phyloP scores from a whole-genome alignment of 2,888 invertebrate genomes.

The Rotaria magnacalcarata region DNA sequence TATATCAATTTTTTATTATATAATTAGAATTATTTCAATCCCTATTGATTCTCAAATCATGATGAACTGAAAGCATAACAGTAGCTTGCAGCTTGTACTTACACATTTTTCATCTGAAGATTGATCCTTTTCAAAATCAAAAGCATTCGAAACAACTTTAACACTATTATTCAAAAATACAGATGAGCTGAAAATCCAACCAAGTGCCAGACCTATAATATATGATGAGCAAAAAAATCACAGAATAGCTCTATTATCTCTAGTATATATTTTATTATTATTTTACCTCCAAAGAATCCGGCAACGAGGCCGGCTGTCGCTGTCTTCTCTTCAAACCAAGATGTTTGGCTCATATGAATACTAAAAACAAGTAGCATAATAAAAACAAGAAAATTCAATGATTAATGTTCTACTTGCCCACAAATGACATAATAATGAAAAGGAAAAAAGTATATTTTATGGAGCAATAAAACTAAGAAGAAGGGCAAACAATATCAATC shows the following conservation, averaged over 20 bases:
- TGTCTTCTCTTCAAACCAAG: not conserved
- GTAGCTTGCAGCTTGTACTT: not conserved
- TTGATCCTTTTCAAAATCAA: slow-evolving; percentile 23
- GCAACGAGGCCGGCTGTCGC: not conserved
- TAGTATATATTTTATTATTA: no score
- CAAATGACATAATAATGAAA: not conserved
- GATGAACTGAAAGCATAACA: no score
- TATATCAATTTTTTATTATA: no score
- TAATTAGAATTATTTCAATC: no score
- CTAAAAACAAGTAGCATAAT: not conserved
- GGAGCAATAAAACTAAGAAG: not conserved
- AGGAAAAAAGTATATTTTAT: not conserved
- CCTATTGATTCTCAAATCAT: no score
- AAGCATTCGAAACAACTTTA: not conserved
- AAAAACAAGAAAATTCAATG: not conserved
- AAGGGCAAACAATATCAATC: not conserved
- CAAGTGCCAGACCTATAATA: not conserved
- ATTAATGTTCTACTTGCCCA: not conserved
- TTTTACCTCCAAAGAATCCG: slow-evolving; percentile 30
- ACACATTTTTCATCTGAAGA: slow-evolving; percentile 3
- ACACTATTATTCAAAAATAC: slow-evolving; percentile 28
- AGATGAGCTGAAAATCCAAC: slow-evolving; percentile 31
- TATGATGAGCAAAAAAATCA: not conserved
- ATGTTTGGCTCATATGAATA: not conserved
- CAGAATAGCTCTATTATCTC: no score